Conservation (phyloP, 1,140 invertebrate genomes). For the Drosophila nannoptera region DNA sequence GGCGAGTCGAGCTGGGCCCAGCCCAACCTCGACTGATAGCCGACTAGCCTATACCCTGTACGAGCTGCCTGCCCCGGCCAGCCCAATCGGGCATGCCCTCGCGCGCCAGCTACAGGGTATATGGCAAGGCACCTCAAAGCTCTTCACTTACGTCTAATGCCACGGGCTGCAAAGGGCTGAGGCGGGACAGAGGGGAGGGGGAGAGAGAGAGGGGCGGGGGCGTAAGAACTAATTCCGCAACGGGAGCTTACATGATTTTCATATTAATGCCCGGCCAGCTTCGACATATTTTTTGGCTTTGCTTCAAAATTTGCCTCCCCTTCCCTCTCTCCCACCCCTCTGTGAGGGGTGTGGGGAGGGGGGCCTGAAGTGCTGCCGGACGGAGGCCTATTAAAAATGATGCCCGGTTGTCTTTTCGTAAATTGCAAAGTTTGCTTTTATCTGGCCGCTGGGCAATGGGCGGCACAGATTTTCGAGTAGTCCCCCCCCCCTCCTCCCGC, state of each 20-base stretch:
- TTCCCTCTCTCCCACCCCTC: neutral
- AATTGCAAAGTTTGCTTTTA: conserved; percentile 27
- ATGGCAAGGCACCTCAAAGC: conserved; percentile 13
- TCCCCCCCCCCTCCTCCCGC: neutral
- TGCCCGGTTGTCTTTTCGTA: conserved; percentile 7
- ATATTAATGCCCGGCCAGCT: conserved; percentile 37
- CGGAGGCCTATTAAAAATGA: conserved; percentile 30
- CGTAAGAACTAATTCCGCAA: conserved; percentile 38
- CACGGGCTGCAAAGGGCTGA: neutral
- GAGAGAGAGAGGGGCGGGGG: neutral
- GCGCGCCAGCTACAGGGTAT: conserved; percentile 14
- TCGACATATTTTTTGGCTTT: conserved; percentile 9
- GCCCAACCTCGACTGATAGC: too few relatives aligned
- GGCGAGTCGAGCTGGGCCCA: too few relatives aligned
- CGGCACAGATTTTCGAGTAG: conserved; percentile 36
- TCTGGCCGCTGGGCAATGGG: conserved; percentile 22
- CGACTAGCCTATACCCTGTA: too few relatives aligned
- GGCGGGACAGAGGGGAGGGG: neutral
- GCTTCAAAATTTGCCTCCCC: neutral
- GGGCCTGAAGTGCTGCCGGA: conserved; percentile 10
- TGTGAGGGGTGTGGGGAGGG: neutral
- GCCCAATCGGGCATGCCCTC: neutral
- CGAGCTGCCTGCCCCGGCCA: too few relatives aligned
- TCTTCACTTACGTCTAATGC: conserved; percentile 16
- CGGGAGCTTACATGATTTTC: conserved; percentile 42